A percentile compares a stretch with the other conserved stretches of the same genome.
Evolutionary conservation across 2,113 vertebrate genomes (phyloP).

Genomic region (Chiloscyllium plagiosum): DNA sequence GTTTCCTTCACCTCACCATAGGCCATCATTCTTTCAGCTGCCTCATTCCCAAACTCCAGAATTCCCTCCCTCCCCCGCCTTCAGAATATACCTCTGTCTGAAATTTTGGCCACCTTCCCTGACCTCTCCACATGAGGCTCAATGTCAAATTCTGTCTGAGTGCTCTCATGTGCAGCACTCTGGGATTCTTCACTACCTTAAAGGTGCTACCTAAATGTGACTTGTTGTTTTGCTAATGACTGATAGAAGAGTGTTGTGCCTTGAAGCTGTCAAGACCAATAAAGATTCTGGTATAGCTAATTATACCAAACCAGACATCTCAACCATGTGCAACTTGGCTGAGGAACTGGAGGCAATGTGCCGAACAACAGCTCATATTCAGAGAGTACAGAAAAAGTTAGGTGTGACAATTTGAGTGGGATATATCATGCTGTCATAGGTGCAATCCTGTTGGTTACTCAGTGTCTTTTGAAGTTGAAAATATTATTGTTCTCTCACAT

Average conservation of each 20-base stretch:
- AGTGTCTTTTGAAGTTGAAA: background rate
- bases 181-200: background rate
- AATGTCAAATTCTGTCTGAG: background rate
- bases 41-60: background rate
- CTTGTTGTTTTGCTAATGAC: background rate
- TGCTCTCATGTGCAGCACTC: background rate
- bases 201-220: background rate
- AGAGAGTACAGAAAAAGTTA: background rate
- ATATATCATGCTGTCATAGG: background rate
- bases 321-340: background rate
- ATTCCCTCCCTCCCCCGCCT: background rate
- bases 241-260: background rate
- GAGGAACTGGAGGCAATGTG: background rate
- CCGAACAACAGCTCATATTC: background rate
- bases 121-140: background rate
- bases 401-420: conserved; percentile 16
- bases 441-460: background rate
- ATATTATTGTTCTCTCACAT: background rate
- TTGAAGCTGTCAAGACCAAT: background rate
- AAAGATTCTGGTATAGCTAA: background rate
- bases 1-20: background rate
- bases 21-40: background rate
- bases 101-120: background rate
- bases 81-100: background rate
- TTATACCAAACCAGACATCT: background rate